Evolutionary conservation across 2,113 vertebrate species (phyloP), one percentile per base, ranked within the genome.

Genomic region (Nycticebus coucang): DNA sequence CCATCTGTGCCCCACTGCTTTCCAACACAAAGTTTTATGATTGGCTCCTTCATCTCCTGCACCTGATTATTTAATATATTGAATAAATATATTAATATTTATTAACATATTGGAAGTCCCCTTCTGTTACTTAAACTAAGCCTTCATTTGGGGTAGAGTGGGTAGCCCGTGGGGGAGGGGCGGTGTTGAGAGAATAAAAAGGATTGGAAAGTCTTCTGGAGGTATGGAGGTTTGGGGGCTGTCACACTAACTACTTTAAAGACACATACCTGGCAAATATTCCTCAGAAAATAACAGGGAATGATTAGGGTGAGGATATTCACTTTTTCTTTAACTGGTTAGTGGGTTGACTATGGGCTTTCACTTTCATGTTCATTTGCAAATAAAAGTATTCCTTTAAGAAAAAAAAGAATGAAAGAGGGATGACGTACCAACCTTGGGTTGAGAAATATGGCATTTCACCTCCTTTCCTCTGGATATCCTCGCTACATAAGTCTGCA

Each of bases 141-240:
- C 1, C n/a, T 66, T 53, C 66, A 64, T 26, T 57, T 45, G 2
- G 37, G 7, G 4, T 5, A 3, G 1, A 26, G 1, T 6, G 21
- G 1, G 1, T 84, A 50, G 13, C 19, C n/a, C n/a, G n/a, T 75
- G 18, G 4, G 53, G 4, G 53, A 21, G 21, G n/a, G 41, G 41
- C 5, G 41, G 41, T 41, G 41, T 22, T 37, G 66, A 30, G 15
- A 24, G 18, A 37, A 10, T 68, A 50, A 50, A 50, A 50, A 50
- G 45, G 45, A 50, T 50, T 8, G 66, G 35, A 62, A 33, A 87
- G 7, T 15, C 35, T 53, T 74, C 4, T 69, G 41, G 22, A 41
- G 9, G 9, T 6, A 2, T 22, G 11, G 9, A 17, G 55, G 55
- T 21, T 5, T 37, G 18, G 15, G 0, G 22, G 3, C 21, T 50